Conservation (phyloP, 1,140 invertebrate genomes). For the Macrostomum lignano region DNA sequence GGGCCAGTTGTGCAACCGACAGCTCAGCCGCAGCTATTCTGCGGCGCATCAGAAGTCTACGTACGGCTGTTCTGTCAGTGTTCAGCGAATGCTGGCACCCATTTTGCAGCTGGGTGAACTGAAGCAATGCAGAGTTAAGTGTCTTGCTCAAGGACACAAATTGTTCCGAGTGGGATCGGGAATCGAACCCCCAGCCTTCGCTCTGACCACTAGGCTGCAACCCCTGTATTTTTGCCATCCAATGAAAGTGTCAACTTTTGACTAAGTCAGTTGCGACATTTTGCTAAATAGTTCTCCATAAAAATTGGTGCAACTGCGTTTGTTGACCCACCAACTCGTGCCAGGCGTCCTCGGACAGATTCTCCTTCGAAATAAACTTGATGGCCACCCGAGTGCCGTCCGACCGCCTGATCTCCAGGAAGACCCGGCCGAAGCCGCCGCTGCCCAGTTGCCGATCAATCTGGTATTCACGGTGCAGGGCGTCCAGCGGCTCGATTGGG, state of each 20-base stretch:
- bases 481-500: not conserved
- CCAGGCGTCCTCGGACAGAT: not conserved
- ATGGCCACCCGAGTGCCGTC: not conserved
- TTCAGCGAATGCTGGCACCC: too few species aligned
- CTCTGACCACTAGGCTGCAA: too few species aligned
- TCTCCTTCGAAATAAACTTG: not conserved
- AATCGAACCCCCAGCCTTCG: too few species aligned
- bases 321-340: not conserved
- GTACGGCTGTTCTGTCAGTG: too few species aligned
- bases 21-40: too few species aligned
- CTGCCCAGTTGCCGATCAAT: not conserved
- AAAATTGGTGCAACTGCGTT: not conserved
- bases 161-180: too few species aligned
- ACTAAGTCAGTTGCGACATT: not conserved
- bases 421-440: not conserved
- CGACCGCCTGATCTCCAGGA: not conserved
- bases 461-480: not conserved
- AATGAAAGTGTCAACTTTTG: not conserved
- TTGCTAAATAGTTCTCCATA: not conserved
- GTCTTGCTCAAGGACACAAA: too few species aligned
- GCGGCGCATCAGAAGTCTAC: too few species aligned
- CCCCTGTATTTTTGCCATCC: conserved; percentile 1
- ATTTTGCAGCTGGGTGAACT: too few species aligned
- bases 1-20: too few species aligned
- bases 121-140: too few species aligned